Conservation (phyloP, 1,140 invertebrate genomes). For the Cydia amplana region DNA sequence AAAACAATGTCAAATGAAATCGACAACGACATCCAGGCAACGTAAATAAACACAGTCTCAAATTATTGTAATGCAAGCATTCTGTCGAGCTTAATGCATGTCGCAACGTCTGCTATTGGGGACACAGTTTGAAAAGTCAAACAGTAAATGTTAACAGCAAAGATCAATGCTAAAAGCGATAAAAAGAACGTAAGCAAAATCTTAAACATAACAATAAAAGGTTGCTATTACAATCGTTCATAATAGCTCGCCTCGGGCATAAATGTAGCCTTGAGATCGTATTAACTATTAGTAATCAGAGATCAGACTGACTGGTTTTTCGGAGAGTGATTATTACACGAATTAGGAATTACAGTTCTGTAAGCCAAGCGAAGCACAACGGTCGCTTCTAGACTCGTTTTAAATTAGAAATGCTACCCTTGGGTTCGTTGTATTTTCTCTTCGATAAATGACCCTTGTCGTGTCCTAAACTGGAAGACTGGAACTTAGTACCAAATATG, state of each 20-base stretch:
- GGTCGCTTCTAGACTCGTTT: neutral
- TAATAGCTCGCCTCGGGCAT: neutral
- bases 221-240: neutral
- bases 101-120: slow-evolving; percentile 8
- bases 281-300: neutral
- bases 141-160: slow-evolving; percentile 1
- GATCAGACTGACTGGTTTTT: neutral
- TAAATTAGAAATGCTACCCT: neutral
- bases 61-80: slow-evolving; percentile 6
- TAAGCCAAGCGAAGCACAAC: neutral
- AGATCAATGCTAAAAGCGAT: neutral
- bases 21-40: neutral
- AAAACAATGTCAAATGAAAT: neutral
- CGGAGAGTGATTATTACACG: neutral
- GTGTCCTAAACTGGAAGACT: neutral
- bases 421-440: neutral
- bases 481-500: neutral
- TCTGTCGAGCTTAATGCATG: slow-evolving; percentile 4
- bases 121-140: slow-evolving; percentile 10
- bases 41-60: slow-evolving; percentile 11
- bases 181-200: slow-evolving; percentile 3
- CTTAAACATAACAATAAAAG: neutral
- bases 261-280: neutral
- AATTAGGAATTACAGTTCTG: neutral
- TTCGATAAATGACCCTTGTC: too few species aligned